Conservation (phyloP, 2,888 invertebrate species). For the Ormia ochracea region DNA sequence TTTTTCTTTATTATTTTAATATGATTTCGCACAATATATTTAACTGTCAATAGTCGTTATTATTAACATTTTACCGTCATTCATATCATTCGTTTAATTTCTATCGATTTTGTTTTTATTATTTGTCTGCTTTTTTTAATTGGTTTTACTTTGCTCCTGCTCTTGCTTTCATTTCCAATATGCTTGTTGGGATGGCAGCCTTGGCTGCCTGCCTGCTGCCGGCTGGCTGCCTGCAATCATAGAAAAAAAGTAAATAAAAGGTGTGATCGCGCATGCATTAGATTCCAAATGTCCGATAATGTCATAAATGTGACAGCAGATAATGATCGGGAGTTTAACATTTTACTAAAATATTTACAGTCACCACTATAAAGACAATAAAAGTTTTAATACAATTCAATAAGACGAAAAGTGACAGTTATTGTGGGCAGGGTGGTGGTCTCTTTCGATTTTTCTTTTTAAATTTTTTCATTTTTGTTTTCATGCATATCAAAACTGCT, state of each 20-base stretch:
- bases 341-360: constrained; percentile 46
- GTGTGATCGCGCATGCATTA: constrained; percentile 63
- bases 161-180: constrained; percentile 16
- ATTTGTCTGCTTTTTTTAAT: not conserved
- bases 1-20: constrained; percentile 21
- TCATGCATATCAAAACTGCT: too few relatives aligned
- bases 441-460: not conserved
- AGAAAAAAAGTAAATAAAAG: constrained; percentile 18
- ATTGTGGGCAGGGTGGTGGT: constrained; percentile 6
- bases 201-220: not conserved
- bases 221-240: not conserved
- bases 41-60: constrained; percentile 57
- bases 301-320: constrained; percentile 74
- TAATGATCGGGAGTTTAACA: constrained; percentile 67
- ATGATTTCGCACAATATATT: constrained; percentile 58
- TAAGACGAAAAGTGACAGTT: not conserved
- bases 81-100: constrained; percentile 18
- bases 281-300: constrained; percentile 70
- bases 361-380: constrained; percentile 1
- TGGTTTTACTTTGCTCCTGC: not conserved
- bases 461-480: not conserved
- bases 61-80: constrained; percentile 34
- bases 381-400: constrained; percentile 11
- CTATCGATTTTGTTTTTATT: not conserved
- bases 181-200: not conserved